Evolutionary conservation across 2,797 vertebrate species (phyloP), one percentile per base, ranked within the genome.

Genomic region (Hyperoplus immaculatus): DNA sequence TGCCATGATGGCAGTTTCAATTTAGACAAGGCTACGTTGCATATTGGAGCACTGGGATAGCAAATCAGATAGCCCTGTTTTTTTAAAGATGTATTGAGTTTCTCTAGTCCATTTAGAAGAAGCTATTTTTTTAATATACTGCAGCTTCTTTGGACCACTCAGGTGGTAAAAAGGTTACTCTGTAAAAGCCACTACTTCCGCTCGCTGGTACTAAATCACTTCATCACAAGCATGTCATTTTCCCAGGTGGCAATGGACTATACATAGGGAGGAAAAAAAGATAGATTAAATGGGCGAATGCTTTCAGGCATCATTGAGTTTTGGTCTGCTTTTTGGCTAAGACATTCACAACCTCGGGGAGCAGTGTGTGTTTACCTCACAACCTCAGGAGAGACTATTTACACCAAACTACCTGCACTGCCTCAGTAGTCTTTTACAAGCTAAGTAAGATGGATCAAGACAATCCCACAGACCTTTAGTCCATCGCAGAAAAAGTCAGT

Each of bases 291-390:
- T 81, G 76, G 53, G 8, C 8, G 18, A 83, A 81, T 69, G 69
- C 72, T 85, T 80, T 84, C 72, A 86, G 57, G 78, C 80, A 68
- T 84, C 77, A 83, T 75, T 78, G 79, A 77, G 75, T 75, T 72
- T 63, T 67, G 42, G 57, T 72, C 62, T 54, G 72, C 71, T 73
- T 10, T 69, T 69, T 57, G 53, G 49, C 72, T 65, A 53, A 67
- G 63, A 53, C 10, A 2, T 55, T 53, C 59, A 50, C 59, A 81
- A 77, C 69, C 43, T 75, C 12, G 0, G 57, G 78, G 67, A 73
- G 29, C 29, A 57, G 49, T 61, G 61, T 39, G 57, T 75, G 60
- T 81, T 85, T 77, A 59, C 42, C 12, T 69, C 63, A 1, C 15
- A 38, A n/a, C 51, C 60, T 80, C 57, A 55, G 72, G 8, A 13